A percentile compares a stretch with the other conserved stretches of the same genome.
phyloP scores from a whole-genome alignment of 2,888 invertebrate species.

The Lasioglossum lativentre region DNA sequence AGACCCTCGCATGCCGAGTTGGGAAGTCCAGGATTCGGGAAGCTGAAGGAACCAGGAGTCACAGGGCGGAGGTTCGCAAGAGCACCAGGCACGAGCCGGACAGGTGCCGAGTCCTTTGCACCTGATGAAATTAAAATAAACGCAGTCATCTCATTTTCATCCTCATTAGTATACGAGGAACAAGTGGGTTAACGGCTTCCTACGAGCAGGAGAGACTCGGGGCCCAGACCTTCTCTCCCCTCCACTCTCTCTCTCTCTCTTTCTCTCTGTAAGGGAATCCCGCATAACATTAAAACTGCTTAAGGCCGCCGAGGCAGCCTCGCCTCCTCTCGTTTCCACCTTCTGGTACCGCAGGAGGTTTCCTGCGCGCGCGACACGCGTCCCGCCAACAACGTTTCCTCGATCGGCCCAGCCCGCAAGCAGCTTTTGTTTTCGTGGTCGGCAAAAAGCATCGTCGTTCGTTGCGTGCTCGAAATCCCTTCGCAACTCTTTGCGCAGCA shows the following conservation, averaged over 20 bases:
- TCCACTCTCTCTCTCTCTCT: constrained; percentile 34
- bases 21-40: neutral
- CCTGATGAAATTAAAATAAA: constrained; percentile 83
- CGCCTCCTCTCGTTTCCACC: constrained; percentile 17
- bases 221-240: constrained; percentile 54
- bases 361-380: constrained; percentile 34
- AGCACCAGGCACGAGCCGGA: constrained; percentile 48
- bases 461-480: constrained; percentile 66
- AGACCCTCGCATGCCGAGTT: neutral
- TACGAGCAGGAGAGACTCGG: constrained; percentile 68
- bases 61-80: constrained; percentile 12
- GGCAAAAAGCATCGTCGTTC: constrained; percentile 65
- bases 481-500: constrained; percentile 48
- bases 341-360: constrained; percentile 16
- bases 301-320: constrained; percentile 55
- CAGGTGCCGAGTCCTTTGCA: constrained; percentile 73
- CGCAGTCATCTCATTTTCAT: constrained; percentile 83
- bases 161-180: constrained; percentile 83
- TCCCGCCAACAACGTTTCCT: constrained; percentile 17
- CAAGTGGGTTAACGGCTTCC: constrained; percentile 82
- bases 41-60: neutral
- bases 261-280: constrained; percentile 75
- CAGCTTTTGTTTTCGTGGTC: constrained; percentile 64
- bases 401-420: constrained; percentile 17
- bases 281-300: constrained; percentile 81